These are phyloP conservation scores for Drosophila seguyi DNA, from an alignment of 1,140 invertebrate genomes.

Conservation along the genomic window DNA sequence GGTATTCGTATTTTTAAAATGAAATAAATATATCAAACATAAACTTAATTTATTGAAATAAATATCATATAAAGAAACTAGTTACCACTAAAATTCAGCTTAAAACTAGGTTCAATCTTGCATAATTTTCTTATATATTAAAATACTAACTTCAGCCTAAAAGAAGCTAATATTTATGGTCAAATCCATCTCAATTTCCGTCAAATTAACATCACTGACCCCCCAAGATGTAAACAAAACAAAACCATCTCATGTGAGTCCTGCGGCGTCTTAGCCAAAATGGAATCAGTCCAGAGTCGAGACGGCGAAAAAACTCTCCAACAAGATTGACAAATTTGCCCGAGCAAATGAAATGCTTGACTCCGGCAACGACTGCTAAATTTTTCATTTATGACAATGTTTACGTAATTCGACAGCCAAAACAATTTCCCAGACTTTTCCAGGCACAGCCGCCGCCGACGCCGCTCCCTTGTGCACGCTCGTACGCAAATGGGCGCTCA, in stretches of 20 bases:
- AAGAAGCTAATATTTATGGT: background rate
- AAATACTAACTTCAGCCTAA: background rate
- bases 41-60: background rate
- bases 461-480: background rate
- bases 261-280: constrained; percentile 56
- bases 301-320: constrained; percentile 33
- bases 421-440: constrained; percentile 63
- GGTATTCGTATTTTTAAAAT: background rate
- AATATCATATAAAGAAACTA: too few relatives aligned
- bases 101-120: background rate
- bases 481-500: constrained; percentile 72
- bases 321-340: constrained; percentile 77
- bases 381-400: constrained; percentile 84
- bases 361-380: constrained; percentile 54
- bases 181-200: background rate
- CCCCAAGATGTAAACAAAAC: constrained; percentile 60
- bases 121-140: background rate
- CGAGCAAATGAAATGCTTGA: constrained; percentile 68
- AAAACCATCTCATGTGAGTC: constrained; percentile 59
- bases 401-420: constrained; percentile 81
- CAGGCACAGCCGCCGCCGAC: background rate
- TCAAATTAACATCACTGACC: constrained; percentile 5
- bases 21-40: too few relatives aligned
- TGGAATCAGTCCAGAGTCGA: constrained; percentile 34
- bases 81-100: background rate